phyloP scores from a whole-genome alignment of 2,113 vertebrate genomes.

The Ptyas mucosa region DNA sequence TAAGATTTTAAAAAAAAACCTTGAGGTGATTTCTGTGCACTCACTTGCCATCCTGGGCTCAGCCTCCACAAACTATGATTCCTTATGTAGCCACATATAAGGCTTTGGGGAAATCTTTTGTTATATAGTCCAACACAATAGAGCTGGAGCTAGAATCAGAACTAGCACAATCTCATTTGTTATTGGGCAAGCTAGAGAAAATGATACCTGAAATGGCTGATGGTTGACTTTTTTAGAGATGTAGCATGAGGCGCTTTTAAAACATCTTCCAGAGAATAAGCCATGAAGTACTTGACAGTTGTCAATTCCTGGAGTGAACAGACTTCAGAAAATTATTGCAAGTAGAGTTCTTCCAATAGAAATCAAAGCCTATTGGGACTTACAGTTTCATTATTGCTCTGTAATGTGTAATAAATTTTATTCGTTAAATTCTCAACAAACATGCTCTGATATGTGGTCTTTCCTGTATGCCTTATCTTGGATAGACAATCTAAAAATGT shows the following conservation, averaged over 20 bases:
- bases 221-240: not conserved
- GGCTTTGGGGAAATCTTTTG: not conserved
- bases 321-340: not conserved
- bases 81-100: not conserved
- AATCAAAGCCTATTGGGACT: not conserved
- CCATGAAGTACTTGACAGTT: not conserved
- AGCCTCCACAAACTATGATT: not conserved
- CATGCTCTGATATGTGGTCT: not conserved
- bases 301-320: not conserved
- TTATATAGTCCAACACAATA: not conserved
- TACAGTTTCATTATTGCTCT: not conserved
- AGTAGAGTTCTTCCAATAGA: not conserved
- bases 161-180: not conserved
- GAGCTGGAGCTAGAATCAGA: not conserved
- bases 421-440: not conserved
- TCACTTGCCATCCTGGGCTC: not conserved
- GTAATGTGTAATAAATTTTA: not conserved
- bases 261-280: not conserved
- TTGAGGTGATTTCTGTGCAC: not conserved
- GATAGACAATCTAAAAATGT: not conserved
- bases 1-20: not conserved
- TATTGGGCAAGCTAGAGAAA: not conserved
- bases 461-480: constrained; percentile 4
- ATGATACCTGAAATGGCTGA: not conserved
- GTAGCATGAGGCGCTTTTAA: not conserved